phyloP scores from a whole-genome alignment of 2,888 invertebrate genomes.

The Elysia crispata region DNA sequence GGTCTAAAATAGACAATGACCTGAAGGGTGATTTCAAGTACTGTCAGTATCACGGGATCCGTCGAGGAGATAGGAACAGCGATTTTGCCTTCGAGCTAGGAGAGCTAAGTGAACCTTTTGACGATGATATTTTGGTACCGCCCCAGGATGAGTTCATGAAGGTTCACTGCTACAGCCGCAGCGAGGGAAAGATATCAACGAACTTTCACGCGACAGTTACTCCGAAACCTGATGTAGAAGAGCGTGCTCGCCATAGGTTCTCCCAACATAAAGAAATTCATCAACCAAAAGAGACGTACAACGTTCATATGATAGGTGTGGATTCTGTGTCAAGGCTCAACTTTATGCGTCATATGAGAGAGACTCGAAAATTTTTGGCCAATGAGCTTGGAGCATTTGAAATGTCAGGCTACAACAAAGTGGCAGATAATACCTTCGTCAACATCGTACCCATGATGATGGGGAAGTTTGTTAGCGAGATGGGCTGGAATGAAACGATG shows the following conservation, averaged over 20 bases:
- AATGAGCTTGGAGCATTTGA: conserved; percentile 85
- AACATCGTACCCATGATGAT: conserved; percentile 89
- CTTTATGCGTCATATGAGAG: conserved; percentile 89
- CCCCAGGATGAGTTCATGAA: conserved; percentile 68
- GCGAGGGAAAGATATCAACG: conserved; percentile 62
- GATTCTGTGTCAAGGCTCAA: conserved; percentile 92
- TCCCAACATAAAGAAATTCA: conserved; percentile 49
- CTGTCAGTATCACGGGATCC: conserved; percentile 68
- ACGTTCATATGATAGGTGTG: conserved; percentile 88
- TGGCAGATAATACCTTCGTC: conserved; percentile 95
- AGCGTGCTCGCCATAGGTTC: conserved; percentile 45
- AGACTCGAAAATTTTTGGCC: conserved; percentile 81
- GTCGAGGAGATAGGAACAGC: conserved; percentile 54
- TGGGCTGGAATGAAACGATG: conserved; percentile 58
- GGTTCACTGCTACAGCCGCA: conserved; percentile 65
- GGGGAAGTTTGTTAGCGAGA: conserved; percentile 57
- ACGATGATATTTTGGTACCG: conserved; percentile 55
- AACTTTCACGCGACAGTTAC: conserved; percentile 72
- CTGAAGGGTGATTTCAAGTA: conserved; percentile 62
- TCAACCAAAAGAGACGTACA: conserved; percentile 78
- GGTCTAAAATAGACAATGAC: conserved; percentile 55
- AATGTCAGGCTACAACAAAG: conserved; percentile 93
- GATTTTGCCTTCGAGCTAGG: conserved; percentile 57
- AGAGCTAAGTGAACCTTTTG: conserved; percentile 48
- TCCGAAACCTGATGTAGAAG: conserved; percentile 57